These are phyloP conservation scores for Megamerina dolium DNA, from an alignment of 2,888 invertebrate genomes.

Conservation along the genomic window DNA sequence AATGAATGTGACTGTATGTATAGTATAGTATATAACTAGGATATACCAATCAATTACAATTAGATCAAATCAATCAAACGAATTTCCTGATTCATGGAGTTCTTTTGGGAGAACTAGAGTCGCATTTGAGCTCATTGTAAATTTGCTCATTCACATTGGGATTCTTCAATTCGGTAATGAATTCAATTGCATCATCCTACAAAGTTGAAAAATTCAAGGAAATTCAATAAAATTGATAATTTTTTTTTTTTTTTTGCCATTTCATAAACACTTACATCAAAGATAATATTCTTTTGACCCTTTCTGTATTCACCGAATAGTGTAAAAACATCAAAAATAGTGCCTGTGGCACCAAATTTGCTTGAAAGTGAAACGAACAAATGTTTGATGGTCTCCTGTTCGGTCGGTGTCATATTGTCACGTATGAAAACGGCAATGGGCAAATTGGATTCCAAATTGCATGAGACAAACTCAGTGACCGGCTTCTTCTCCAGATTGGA, in stretches of 20 bases:
- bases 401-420: slow-evolving; percentile 32
- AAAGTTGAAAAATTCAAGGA: background rate
- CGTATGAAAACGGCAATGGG: slow-evolving; percentile 41
- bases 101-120: too few species aligned
- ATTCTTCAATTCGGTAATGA: slow-evolving; percentile 36
- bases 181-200: slow-evolving; percentile 39
- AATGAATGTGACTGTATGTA: too few species aligned
- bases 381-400: slow-evolving; percentile 45
- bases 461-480: slow-evolving; percentile 37
- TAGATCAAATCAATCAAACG: too few species aligned
- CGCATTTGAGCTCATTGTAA: slow-evolving; percentile 35
- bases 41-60: too few species aligned
- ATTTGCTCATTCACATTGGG: slow-evolving; percentile 35
- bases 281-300: slow-evolving; percentile 39
- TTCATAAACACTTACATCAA: slow-evolving; percentile 43
- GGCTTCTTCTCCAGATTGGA: slow-evolving; percentile 39
- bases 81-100: too few species aligned
- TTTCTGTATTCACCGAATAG: slow-evolving; percentile 42
- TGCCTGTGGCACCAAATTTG: slow-evolving; percentile 39
- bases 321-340: slow-evolving; percentile 43
- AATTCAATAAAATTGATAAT: too few species aligned
- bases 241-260: too few species aligned
- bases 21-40: too few species aligned
- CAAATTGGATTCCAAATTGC: slow-evolving; percentile 43
- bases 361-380: slow-evolving; percentile 39